Evolutionary conservation across 2,888 invertebrate species (phyloP).

Genomic region (Xylota segnis): DNA sequence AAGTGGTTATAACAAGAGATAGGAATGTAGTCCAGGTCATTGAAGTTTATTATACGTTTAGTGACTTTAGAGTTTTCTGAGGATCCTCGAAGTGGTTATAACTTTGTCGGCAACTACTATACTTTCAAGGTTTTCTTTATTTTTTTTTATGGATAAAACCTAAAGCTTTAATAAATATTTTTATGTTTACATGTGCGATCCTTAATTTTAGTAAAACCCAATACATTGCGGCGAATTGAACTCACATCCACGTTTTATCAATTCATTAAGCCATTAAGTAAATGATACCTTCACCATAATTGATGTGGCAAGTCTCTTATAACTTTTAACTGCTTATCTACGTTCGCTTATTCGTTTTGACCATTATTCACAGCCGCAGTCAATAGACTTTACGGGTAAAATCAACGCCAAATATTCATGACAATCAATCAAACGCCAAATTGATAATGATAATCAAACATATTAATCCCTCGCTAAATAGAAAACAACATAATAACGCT

Average conservation of each 20-base stretch:
- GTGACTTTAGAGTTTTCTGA: no score
- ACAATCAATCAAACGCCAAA: conserved; percentile 46
- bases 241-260: conserved; percentile 30
- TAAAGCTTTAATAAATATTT: background rate
- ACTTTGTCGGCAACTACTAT: no score
- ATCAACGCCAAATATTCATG: conserved; percentile 23
- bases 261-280: conserved; percentile 34
- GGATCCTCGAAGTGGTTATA: no score
- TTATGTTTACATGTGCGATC: background rate
- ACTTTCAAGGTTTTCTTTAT: no score
- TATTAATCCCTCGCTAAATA: conserved; percentile 36
- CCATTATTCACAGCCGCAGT: conserved; percentile 34
- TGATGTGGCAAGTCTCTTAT: conserved; percentile 29
- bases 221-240: background rate
- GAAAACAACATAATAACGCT: conserved; percentile 21
- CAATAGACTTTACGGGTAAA: conserved; percentile 10
- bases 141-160: background rate
- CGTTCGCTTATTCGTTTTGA: conserved; percentile 7
- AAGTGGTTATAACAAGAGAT: no score
- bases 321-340: conserved; percentile 42
- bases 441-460: conserved; percentile 31
- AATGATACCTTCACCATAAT: conserved; percentile 19
- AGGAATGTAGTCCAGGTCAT: no score
- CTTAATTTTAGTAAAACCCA: background rate
- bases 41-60: no score